These are phyloP conservation scores for Cosmorhoe ocellata DNA, from an alignment of 2,888 invertebrate genomes.

Conservation along the genomic window DNA sequence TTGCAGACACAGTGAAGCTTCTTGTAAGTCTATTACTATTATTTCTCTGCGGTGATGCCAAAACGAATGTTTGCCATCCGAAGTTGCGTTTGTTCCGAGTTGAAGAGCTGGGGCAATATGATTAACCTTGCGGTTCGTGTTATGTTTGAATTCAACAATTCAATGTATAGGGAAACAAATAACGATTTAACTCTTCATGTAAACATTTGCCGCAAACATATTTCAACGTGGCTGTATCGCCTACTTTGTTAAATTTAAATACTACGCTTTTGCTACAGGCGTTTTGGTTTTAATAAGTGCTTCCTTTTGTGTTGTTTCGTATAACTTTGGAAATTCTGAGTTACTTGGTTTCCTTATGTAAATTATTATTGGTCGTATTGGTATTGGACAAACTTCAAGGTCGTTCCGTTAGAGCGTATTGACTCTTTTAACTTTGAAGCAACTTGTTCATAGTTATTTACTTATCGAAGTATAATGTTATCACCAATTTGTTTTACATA, in stretches of 20 bases:
- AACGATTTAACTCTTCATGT: slow-evolving; percentile 12
- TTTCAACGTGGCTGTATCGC: not conserved
- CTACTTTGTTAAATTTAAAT: not conserved
- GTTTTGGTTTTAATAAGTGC: not conserved
- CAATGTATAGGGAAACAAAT: slow-evolving; percentile 29
- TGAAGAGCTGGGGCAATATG: slow-evolving; percentile 24
- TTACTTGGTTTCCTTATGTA: not conserved
- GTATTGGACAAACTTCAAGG: not conserved
- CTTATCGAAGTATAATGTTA: too few relatives aligned
- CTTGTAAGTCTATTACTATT: not conserved
- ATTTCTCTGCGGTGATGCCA: slow-evolving; percentile 19
- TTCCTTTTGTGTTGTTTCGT: too few relatives aligned
- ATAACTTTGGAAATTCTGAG: not conserved
- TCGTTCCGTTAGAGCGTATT: not conserved
- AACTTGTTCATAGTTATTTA: not conserved
- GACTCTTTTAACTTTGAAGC: not conserved
- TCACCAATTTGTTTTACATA: too few relatives aligned
- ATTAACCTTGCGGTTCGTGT: slow-evolving; percentile 33
- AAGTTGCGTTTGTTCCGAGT: slow-evolving; percentile 36
- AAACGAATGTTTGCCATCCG: slow-evolving; percentile 36
- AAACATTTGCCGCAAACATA: slow-evolving; percentile 8
- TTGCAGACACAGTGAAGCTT: slow-evolving; percentile 4
- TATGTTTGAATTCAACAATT: slow-evolving; percentile 36
- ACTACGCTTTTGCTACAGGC: not conserved
- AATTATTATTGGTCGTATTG: not conserved